Conservation (phyloP, 2,797 vertebrate genomes). For the Urosaurus nigricauda region DNA sequence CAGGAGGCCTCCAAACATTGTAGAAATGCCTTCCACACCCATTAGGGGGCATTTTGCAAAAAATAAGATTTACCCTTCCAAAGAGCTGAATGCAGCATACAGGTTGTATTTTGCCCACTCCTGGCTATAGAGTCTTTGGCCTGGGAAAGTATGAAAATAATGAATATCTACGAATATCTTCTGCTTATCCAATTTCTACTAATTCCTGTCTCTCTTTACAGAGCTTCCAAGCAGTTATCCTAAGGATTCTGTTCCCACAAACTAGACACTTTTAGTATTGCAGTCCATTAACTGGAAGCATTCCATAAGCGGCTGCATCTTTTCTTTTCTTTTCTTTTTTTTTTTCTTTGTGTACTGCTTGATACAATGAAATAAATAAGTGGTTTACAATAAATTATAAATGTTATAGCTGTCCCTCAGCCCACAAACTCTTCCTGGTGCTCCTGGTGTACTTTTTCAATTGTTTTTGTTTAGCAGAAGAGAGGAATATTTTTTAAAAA, state of each 20-base stretch:
- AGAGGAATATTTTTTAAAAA: not conserved
- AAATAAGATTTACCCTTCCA: too few species aligned
- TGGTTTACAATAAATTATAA: not conserved
- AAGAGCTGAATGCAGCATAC: too few species aligned
- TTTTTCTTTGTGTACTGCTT: not conserved
- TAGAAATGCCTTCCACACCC: too few species aligned
- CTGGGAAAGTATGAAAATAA: too few species aligned
- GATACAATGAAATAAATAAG: not conserved
- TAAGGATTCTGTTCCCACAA: not conserved
- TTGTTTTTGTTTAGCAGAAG: not conserved
- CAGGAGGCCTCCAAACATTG: too few species aligned
- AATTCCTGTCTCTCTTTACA: not conserved
- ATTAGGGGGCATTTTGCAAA: too few species aligned
- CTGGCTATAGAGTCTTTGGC: not conserved
- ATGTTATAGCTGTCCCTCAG: not conserved
- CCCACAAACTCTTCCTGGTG: not conserved
- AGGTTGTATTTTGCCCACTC: too few species aligned
- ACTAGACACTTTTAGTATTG: not conserved
- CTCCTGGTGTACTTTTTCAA: not conserved
- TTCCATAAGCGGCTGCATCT: not conserved
- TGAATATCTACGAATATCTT: too few species aligned
- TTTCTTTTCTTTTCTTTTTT: not conserved
- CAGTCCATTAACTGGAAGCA: not conserved
- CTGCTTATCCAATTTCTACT: not conserved
- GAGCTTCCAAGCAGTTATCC: not conserved